Evolutionary conservation across 2,113 vertebrate species (phyloP), one percentile per base, ranked within the genome.

Genomic region (Butastur rufipennis): DNA sequence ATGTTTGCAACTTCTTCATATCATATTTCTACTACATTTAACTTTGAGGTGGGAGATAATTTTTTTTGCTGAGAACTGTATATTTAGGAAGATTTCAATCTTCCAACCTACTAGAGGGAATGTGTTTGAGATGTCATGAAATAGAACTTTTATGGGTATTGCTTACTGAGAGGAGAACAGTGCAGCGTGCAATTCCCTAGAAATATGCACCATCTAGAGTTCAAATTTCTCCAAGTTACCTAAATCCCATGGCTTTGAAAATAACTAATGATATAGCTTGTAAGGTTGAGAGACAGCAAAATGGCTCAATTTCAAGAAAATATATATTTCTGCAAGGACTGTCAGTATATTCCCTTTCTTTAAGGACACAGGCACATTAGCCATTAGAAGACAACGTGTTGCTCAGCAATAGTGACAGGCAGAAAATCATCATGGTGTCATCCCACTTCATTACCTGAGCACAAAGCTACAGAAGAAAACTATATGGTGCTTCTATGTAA

Each of bases 61-160:
- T 52, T 52, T 27, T 50, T 90, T 95, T 45, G 14, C 70, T 58
- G 61, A 42, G 36, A 90, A 92, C 61, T 84, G 58, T 72, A 27
- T 94, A 65, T 94, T 94, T 77, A 68, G 91, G 55, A 82, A 78
- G 70, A 71, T 87, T 92, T 97, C 66, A 81, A 29, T 97, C 73
- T 91, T 88, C 62, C 29, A 82, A 0, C 34, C 68, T 78, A 62
- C 42, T 79, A 14, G 48, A 84, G 52, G 52, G 65, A 90, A 94
- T 81, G 43, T 65, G 36, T 74, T 90, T 88, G 90, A 71, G 62
- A 36, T 88, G 81, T 88, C 34, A 55, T 43, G 66, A 86, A 96
- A 45, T 63, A 32, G 65, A 86, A 68, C 16, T 79, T 95, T 77
- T 68, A 31, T 36, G 63, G 43, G 32, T 59, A 16, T 59, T 93